Conservation (phyloP, 2,888 invertebrate genomes). For the Platerodrilus igneus region DNA sequence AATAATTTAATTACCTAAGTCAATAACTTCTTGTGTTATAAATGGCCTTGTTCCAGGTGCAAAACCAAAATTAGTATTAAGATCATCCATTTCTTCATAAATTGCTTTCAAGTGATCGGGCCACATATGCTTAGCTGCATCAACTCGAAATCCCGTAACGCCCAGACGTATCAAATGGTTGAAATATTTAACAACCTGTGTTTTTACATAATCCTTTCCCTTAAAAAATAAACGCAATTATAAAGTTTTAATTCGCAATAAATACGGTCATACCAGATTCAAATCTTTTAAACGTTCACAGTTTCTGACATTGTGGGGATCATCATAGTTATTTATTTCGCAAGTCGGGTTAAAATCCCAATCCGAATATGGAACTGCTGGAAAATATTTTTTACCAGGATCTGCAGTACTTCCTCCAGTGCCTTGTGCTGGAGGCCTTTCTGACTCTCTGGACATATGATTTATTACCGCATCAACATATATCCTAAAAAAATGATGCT, state of each 20-base stretch:
- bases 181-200: slow-evolving; percentile 60
- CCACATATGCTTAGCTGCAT: slow-evolving; percentile 78
- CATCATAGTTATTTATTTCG: too few species aligned
- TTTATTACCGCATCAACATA: slow-evolving; percentile 84
- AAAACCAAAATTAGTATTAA: slow-evolving; percentile 65
- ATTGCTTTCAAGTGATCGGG: slow-evolving; percentile 67
- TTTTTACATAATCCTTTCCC: slow-evolving; percentile 53
- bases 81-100: slow-evolving; percentile 56
- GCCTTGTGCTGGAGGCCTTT: slow-evolving; percentile 48
- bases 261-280: slow-evolving; percentile 55
- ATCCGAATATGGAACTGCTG: slow-evolving; percentile 60
- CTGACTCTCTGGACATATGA: slow-evolving; percentile 87
- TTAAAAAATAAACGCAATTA: too few species aligned
- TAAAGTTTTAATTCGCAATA: too few species aligned
- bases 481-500: slow-evolving; percentile 56
- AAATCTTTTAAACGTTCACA: slow-evolving; percentile 66
- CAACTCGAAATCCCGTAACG: slow-evolving; percentile 78
- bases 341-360: slow-evolving; percentile 68
- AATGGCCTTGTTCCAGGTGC: slow-evolving; percentile 60
- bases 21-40: slow-evolving; percentile 74
- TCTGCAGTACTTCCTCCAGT: slow-evolving; percentile 57
- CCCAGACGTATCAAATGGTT: slow-evolving; percentile 59
- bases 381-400: slow-evolving; percentile 45
- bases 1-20: too few species aligned
- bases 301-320: slow-evolving; percentile 60